These are phyloP conservation scores for Carlito syrichta DNA, from an alignment of 2,113 vertebrate genomes.

Conservation along the genomic window DNA sequence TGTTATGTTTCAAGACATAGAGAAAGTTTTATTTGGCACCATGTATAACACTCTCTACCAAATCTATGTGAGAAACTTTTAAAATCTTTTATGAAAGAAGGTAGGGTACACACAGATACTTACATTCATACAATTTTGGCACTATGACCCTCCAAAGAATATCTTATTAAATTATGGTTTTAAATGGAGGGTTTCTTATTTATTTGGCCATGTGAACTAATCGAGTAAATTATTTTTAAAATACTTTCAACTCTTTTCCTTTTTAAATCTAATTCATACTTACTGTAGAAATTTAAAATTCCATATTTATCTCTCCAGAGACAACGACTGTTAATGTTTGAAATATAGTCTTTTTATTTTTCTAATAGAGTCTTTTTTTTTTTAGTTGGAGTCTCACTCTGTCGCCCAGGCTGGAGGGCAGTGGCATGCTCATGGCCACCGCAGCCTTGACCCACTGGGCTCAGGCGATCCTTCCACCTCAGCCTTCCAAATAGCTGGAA, in stretches of 20 bases:
- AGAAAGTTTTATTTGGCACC: neutral
- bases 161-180: neutral
- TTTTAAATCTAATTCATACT: neutral
- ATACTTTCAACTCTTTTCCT: neutral
- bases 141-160: neutral
- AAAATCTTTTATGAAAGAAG: neutral
- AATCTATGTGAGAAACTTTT: neutral
- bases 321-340: neutral
- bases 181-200: neutral
- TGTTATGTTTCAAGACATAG: neutral
- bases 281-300: neutral
- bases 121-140: neutral
- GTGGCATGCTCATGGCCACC: no score
- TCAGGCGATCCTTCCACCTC: no score
- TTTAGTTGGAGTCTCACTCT: no score
- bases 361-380: no score
- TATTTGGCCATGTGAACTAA: neutral
- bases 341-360: neutral
- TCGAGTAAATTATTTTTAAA: neutral
- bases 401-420: no score
- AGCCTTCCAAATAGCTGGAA: no score
- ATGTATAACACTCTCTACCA: neutral
- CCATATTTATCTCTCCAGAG: neutral
- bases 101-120: neutral
- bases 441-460: no score